Evolutionary conservation across 2,797 vertebrate genomes (phyloP).

Genomic region (Aplochiton taeniatus): DNA sequence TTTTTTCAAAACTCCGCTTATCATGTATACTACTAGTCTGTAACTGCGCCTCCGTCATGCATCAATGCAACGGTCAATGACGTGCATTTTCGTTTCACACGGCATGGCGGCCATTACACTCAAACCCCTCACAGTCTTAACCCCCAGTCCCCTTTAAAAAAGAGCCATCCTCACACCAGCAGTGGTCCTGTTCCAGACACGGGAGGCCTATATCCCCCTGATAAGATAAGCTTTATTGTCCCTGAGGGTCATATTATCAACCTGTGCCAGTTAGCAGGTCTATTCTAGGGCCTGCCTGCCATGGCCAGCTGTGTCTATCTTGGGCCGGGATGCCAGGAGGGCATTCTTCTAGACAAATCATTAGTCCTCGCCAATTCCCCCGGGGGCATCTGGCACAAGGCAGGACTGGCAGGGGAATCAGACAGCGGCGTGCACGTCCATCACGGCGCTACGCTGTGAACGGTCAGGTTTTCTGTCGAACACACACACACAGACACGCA

Average conservation of each 20-base stretch:
- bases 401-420: not conserved
- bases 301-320: not conserved
- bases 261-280: not conserved
- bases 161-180: not conserved
- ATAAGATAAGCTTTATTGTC: not conserved
- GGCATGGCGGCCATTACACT: too few relatives aligned
- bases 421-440: too few relatives aligned
- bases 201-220: not conserved
- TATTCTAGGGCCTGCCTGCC: not conserved
- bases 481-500: too few relatives aligned
- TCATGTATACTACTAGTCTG: too few relatives aligned
- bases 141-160: not conserved
- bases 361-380: not conserved
- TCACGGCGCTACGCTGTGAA: too few relatives aligned
- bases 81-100: too few relatives aligned
- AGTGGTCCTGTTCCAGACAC: not conserved
- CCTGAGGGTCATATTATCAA: conserved; percentile 1
- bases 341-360: not conserved
- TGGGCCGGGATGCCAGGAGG: not conserved
- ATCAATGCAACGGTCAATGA: too few relatives aligned
- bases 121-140: too few relatives aligned
- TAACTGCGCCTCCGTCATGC: too few relatives aligned
- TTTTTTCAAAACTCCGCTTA: too few relatives aligned
- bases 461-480: too few relatives aligned
- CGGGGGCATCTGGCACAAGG: not conserved